A percentile compares a stretch with the other conserved stretches of the same genome.
phyloP scores from a whole-genome alignment of 2,113 vertebrate species.

The Okapia johnstoni region DNA sequence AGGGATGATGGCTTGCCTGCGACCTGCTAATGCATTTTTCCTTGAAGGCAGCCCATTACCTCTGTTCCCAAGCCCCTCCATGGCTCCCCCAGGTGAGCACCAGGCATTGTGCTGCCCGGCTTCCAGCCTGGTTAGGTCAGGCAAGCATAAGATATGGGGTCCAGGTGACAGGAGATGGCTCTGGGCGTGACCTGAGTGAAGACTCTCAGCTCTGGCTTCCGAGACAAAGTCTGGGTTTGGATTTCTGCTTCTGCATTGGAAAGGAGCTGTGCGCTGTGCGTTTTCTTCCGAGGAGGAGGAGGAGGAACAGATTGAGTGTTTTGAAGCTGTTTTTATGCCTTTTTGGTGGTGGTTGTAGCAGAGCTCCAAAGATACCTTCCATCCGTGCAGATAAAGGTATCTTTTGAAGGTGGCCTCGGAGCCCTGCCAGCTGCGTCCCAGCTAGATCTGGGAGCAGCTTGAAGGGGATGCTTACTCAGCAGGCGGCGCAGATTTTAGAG shows the following conservation, averaged over 20 bases:
- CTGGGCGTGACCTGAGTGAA: neutral
- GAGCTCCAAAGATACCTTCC: neutral
- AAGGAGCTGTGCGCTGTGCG: neutral
- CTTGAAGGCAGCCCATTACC: neutral
- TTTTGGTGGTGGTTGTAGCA: neutral
- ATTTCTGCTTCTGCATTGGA: neutral
- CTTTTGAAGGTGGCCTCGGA: neutral
- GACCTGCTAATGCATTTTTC: neutral
- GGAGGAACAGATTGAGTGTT: neutral
- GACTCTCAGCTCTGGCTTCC: neutral
- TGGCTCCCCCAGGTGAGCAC: neutral
- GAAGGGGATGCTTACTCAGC: neutral
- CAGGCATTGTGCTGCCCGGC: neutral
- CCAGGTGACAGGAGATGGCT: neutral
- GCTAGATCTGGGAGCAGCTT: neutral
- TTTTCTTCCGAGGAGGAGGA: neutral
- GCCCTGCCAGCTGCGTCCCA: neutral
- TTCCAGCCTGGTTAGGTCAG: neutral
- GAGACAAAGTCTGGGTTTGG: neutral
- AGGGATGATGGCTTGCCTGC: neutral
- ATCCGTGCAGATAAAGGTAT: rapidly evolving
- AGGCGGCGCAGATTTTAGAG: rapidly evolving
- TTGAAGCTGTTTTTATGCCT: neutral
- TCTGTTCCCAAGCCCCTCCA: neutral
- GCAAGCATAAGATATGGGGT: neutral